Evolutionary conservation across 2,113 vertebrate species (phyloP), one percentile per base, ranked within the genome.

Genomic region (Mola mola): DNA sequence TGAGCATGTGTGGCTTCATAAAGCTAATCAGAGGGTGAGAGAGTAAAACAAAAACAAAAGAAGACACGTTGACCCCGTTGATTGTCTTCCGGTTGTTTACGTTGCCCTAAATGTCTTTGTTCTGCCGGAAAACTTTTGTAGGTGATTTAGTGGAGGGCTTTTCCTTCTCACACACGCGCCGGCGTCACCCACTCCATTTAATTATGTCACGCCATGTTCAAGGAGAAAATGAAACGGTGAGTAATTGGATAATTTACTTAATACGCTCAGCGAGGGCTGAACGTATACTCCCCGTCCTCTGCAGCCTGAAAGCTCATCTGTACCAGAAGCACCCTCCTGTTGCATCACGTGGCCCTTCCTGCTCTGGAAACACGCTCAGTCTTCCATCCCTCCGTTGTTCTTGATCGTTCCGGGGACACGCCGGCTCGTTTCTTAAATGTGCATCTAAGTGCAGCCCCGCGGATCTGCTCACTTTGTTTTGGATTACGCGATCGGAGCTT

Each of bases 181-280:
- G n/a, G n/a, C n/a, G n/a, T n/a, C n/a, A n/a, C n/a, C n/a, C n/a
- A n/a, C 19, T 46, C 47, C 21, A 5, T 31, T 65, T 58, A 43
- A 57, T 52, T 57, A 22, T 20, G 7, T 72, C 65, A 76, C 46
- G 36, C 51, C 49, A 11, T 64, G 56, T 73, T 71, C 66, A 71
- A 57, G 55, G 57, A 33, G 53, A 72, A 66, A 66, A 75, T 52
- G 36, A 66, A 56, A 57, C 63, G 19, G n/a, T 57, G 40, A 46
- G 8, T 78, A 75, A 79, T 64, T 77, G 57, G 48, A 66, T 72
- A 49, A 68, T 75, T 84, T 20, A 40, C 66, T 71, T 71, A 55
- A 71, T 75, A 57, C 71, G 57, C 68, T 73, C 69, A 65, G 50
- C 36, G 25, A 64, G 67, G 40, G 31, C 58, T 20, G 20, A 31